Base-by-base conservation (phyloP, 2,888 invertebrate genomes). In the Drosophila pseudotalamancana region DNA sequence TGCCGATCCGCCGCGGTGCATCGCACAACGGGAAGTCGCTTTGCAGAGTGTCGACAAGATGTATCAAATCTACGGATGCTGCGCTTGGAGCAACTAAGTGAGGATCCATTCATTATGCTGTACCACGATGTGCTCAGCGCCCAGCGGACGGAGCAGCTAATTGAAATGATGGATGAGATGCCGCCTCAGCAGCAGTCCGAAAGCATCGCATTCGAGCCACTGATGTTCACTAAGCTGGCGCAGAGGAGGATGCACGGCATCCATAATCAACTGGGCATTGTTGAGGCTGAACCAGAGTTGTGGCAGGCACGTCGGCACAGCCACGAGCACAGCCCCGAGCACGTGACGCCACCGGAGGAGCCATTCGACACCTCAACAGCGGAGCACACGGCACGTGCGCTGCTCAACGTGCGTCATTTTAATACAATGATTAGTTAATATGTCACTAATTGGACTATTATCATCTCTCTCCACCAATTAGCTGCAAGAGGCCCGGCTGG, bases 401-500 rank as follows among this genome's bases (percentile, higher is more conserved):
- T 88, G 66, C 63, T 88, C 32, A 80, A 68, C 70, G 88, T 88
- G 59, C 76, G 87, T 79, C 50, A 48, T 63, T 54, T 57, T 42
- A 77, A 66, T 79, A 62, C 69, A 66, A 57, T 77, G 65, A 85
- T 65, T 64, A 70, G 60, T 27, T 87, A 81, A 74, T 82, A 65
- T 67, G 62, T 50, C 55, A 69, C 87, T 82, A 81, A 81, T 85
- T 81, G 69, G 66, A 12, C 60, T 39, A 60, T 73, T 65, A 62
- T 31, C 40, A 18, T 27, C 42, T 31, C 18, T 21, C 25, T n/a
- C 34, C 14, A 19, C 37, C 18, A 37, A 14, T 50, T 34, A 90
- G 89, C 57, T 90, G 14, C 86, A 84, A 53, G 54, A 76, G 62
- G 46, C 89, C 14, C 75, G 68, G 55, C 29, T 88, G 69, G 90